These are phyloP conservation scores for Yponomeuta malinellus DNA, from an alignment of 2,888 invertebrate genomes.

Conservation along the genomic window DNA sequence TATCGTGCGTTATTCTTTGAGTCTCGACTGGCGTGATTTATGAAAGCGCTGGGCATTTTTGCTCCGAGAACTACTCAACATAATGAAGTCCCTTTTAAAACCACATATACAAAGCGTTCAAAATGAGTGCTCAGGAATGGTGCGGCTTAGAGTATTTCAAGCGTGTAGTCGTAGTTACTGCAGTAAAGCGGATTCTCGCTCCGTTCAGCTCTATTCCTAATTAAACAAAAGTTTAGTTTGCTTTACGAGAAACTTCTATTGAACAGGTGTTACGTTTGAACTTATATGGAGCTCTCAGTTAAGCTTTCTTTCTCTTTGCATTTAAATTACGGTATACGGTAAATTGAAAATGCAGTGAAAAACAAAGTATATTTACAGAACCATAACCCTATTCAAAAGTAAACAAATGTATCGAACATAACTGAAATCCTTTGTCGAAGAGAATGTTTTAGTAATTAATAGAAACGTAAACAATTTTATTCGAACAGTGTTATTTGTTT, in stretches of 20 bases:
- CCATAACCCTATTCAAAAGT: not conserved
- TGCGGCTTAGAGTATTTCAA: not conserved
- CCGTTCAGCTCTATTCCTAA: not conserved
- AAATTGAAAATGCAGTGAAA: not conserved
- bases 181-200: conserved; percentile 1
- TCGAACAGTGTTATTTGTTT: not conserved
- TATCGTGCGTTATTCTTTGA: conserved; percentile 8
- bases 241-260: not conserved
- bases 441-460: not conserved
- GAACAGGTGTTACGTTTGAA: not conserved
- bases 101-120: not conserved
- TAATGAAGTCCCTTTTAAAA: conserved; percentile 9
- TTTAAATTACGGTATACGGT: not conserved
- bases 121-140: not conserved
- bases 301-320: not conserved
- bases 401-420: not conserved
- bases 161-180: not conserved
- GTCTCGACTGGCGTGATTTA: conserved; percentile 11
- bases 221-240: not conserved
- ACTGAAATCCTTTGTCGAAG: not conserved
- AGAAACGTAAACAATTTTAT: not conserved
- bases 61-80: conserved; percentile 5
- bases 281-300: not conserved
- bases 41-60: conserved; percentile 10
- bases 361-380: not conserved